Evolutionary conservation across 1,140 invertebrate species (phyloP), one percentile per base, ranked within the genome.

Genomic region (Rhyacophila brunnea): DNA sequence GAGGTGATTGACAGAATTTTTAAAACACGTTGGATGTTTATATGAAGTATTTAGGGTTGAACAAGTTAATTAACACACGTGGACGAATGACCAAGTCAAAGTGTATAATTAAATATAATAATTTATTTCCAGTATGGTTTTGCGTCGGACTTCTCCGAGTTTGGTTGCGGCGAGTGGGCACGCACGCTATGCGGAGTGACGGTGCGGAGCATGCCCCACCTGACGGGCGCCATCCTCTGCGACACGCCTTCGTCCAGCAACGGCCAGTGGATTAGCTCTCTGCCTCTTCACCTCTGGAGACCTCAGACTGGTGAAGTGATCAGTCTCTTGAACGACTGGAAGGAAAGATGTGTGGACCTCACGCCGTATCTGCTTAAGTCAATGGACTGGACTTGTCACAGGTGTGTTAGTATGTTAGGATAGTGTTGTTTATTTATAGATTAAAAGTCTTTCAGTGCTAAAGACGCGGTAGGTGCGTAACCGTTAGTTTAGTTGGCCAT

Each of bases 111-210:
- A n/a, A n/a, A n/a, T n/a, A n/a, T n/a, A n/a, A n/a, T n/a, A n/a
- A n/a, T 5, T 28, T 28, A 28, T 47, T 61, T 63, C 6, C 18
- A 65, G 63, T 60, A 58, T 46, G 63, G 63, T 2, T 65, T 55
- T 23, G 2, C 52, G 10, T 65, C 63, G 11, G 63, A 65, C 42
- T 61, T 61, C 48, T 49, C 58, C 9, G 58, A 61, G 6, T 42
- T 54, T 2, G 53, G 58, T 9, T 65, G 58, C 50, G 63, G 63
- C 3, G 63, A 65, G 45, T 65, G 63, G 63, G 63, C 63, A 3
- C 48, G 63, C 7, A 60, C 58, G 2, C 15, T 65, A 2, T 65
- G 54, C 38, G 58, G 63, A 9, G 14, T 18, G 0, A 35, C 54
- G 17, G 46, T 65, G n/a, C 7, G 34, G 11, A 50, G 34, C 13